These are phyloP conservation scores for Percopsis omiscomaycus DNA, from an alignment of 2,797 vertebrate species.

Conservation along the genomic window DNA sequence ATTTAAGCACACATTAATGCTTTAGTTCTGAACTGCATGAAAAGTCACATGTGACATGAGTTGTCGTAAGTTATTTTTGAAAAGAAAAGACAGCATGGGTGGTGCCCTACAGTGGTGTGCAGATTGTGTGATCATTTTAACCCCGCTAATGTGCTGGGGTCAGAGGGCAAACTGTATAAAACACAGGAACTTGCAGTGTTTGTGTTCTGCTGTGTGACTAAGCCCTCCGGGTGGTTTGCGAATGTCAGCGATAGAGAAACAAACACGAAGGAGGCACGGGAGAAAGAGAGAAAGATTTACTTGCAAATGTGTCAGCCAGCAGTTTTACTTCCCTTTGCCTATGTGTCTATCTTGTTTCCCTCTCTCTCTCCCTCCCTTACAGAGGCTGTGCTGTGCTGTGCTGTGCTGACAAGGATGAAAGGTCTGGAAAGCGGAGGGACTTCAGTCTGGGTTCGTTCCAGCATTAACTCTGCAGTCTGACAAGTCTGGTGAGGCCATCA, in stretches of 20 bases:
- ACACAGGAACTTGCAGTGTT: constrained; percentile 52
- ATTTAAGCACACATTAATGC: neutral
- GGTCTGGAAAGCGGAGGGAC: constrained; percentile 25
- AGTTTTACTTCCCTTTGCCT: neutral
- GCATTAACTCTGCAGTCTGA: constrained; percentile 27
- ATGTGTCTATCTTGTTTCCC: neutral
- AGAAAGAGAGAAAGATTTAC: neutral
- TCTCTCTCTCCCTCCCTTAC: neutral
- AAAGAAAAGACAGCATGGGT: neutral
- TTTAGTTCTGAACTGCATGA: constrained; percentile 11
- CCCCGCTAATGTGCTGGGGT: constrained; percentile 32
- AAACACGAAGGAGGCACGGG: neutral
- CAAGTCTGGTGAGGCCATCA: constrained; percentile 64
- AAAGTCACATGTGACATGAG: neutral
- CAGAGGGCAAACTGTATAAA: constrained; percentile 50
- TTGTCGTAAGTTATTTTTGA: neutral
- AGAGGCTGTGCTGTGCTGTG: neutral
- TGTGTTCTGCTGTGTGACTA: constrained; percentile 44
- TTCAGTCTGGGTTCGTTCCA: constrained; percentile 31
- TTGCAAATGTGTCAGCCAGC: neutral
- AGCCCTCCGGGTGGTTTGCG: constrained; percentile 31
- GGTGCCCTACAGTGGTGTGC: constrained; percentile 33
- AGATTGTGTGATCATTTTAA: constrained; percentile 48
- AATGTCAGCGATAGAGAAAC: neutral
- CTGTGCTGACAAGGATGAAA: neutral